Conservation (phyloP, 2,888 invertebrate species). For the Agriopis aurantiaria region DNA sequence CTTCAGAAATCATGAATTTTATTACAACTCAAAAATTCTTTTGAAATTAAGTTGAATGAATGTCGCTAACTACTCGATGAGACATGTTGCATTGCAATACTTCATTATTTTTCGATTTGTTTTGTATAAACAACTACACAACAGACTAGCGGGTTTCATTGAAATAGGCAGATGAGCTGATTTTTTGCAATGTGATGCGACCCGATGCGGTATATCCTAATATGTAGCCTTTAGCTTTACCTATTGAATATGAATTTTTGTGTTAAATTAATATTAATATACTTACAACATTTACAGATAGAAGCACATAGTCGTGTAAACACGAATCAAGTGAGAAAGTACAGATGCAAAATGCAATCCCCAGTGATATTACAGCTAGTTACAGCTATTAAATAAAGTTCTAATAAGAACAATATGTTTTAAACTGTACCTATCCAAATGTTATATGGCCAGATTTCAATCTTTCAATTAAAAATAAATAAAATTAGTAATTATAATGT, state of each 20-base stretch:
- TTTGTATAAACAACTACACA: neutral
- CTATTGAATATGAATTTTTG: neutral
- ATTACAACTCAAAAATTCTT: too few relatives aligned
- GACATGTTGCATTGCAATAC: neutral
- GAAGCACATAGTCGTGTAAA: neutral
- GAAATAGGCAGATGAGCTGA: neutral
- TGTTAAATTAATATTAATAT: constrained; percentile 3
- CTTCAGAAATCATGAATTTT: too few relatives aligned
- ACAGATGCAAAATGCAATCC: neutral
- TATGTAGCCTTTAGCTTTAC: neutral
- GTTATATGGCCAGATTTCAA: neutral
- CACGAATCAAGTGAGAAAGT: neutral
- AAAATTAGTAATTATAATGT: constrained; percentile 13
- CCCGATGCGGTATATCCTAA: neutral
- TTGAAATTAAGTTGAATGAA: too few relatives aligned
- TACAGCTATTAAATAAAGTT: constrained; percentile 1
- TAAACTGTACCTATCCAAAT: neutral
- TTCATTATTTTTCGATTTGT: neutral
- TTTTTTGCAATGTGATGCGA: neutral
- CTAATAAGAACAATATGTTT: neutral
- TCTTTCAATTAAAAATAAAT: constrained; percentile 18
- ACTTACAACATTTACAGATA: constrained; percentile 1
- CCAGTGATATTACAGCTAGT: neutral
- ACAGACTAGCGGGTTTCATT: neutral
- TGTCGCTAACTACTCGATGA: neutral